A percentile compares a stretch with the other conserved stretches of the same genome.
phyloP scores from a whole-genome alignment of 2,888 invertebrate genomes.

The Andricus curvator region DNA sequence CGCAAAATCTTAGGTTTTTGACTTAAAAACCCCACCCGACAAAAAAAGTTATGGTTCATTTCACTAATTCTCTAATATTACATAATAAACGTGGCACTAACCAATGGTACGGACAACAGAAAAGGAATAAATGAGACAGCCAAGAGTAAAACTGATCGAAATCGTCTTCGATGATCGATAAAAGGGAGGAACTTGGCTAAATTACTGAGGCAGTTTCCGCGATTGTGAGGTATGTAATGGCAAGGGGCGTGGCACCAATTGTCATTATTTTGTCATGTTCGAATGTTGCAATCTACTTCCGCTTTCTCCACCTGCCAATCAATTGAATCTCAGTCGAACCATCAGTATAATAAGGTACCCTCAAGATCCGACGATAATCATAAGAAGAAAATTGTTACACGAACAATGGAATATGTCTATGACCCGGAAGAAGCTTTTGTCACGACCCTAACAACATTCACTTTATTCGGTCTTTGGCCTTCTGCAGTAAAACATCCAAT shows the following conservation, averaged over 20 bases:
- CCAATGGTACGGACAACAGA: background rate
- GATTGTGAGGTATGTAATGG: background rate
- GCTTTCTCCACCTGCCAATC: background rate
- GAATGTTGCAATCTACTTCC: background rate
- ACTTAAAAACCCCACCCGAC: no score
- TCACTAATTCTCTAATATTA: background rate
- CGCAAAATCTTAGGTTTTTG: no score
- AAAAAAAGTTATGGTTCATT: no score
- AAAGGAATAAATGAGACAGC: background rate
- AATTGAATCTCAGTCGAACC: background rate
- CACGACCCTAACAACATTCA: conserved; percentile 3
- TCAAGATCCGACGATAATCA: background rate
- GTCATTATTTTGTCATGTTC: conserved; percentile 15
- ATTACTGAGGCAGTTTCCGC: conserved; percentile 1
- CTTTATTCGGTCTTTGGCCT: conserved; percentile 36
- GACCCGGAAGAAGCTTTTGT: conserved; percentile 21
- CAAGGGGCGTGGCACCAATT: conserved; percentile 15
- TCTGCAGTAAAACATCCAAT: conserved; percentile 19
- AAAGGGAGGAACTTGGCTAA: conserved; percentile 13
- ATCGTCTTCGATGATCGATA: background rate
- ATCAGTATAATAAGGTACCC: background rate
- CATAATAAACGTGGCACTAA: background rate
- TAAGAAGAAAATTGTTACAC: background rate
- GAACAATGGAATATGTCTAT: conserved; percentile 6
- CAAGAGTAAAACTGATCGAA: background rate